A percentile compares a stretch with the other conserved stretches of the same genome.
These are phyloP conservation scores for Aix galericulata DNA, from an alignment of 2,113 vertebrate species.

Conservation along the genomic window DNA sequence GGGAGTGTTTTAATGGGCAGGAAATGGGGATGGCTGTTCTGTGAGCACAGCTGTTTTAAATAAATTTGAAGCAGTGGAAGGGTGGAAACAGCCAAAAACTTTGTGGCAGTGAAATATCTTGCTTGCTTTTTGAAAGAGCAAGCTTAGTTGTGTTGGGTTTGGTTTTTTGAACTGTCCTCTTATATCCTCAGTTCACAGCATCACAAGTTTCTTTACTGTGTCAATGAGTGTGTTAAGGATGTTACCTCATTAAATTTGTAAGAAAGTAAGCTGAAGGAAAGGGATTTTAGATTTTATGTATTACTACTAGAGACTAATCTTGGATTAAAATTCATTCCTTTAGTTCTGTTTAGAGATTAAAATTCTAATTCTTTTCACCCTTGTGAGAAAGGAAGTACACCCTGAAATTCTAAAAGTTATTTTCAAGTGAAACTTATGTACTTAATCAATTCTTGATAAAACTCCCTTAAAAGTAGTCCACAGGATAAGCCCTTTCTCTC, in stretches of 20 bases:
- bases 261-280: neutral
- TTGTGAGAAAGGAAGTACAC: neutral
- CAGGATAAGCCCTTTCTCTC: neutral
- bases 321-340: neutral
- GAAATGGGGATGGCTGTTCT: conserved; percentile 16
- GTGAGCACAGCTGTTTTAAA: conserved; percentile 43
- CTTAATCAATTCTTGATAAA: neutral
- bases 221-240: neutral
- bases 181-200: neutral
- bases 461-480: neutral
- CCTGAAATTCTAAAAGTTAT: neutral
- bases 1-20: conserved; percentile 1
- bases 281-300: neutral
- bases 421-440: neutral
- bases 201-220: neutral
- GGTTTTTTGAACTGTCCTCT: neutral
- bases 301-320: neutral
- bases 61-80: neutral
- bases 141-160: no score
- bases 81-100: neutral
- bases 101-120: neutral
- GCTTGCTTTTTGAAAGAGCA: neutral
- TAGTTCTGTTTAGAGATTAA: neutral
- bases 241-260: neutral
- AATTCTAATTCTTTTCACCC: neutral